Evolutionary conservation across 2,888 invertebrate species (phyloP).

Genomic region (Apocheima hispidaria): DNA sequence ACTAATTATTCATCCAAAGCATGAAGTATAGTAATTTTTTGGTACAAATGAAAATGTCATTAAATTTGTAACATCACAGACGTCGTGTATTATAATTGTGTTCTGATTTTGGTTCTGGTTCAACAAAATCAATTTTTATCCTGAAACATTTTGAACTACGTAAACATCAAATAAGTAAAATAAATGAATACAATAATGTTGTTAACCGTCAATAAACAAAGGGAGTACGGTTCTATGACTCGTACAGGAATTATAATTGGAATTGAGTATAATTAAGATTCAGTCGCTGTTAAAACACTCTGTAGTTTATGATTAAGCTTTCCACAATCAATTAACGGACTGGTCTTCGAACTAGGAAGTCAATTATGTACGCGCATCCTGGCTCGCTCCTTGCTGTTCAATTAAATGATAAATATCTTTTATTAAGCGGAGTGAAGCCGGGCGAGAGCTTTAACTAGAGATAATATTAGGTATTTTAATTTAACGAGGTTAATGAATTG

Average conservation of each 20-base stretch:
- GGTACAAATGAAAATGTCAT: too few species aligned
- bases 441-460: constrained; percentile 7
- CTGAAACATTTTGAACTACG: too few species aligned
- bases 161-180: neutral
- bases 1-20: too few species aligned
- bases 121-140: too few species aligned
- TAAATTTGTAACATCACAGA: too few species aligned
- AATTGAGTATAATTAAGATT: constrained; percentile 30
- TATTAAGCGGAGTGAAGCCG: constrained; percentile 20
- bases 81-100: too few species aligned
- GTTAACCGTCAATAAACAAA: neutral
- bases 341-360: constrained; percentile 38
- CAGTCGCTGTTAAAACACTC: constrained; percentile 14
- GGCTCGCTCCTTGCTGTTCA: constrained; percentile 30
- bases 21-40: too few species aligned
- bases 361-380: constrained; percentile 31
- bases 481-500: constrained; percentile 41
- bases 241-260: constrained; percentile 17
- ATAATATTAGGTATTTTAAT: neutral
- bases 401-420: constrained; percentile 44
- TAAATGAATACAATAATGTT: neutral
- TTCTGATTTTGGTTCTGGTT: too few species aligned
- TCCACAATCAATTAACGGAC: constrained; percentile 37
- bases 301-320: constrained; percentile 30
- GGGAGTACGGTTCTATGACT: neutral